phyloP scores from a whole-genome alignment of 2,113 vertebrate species.

The Cinclus cinclus region DNA sequence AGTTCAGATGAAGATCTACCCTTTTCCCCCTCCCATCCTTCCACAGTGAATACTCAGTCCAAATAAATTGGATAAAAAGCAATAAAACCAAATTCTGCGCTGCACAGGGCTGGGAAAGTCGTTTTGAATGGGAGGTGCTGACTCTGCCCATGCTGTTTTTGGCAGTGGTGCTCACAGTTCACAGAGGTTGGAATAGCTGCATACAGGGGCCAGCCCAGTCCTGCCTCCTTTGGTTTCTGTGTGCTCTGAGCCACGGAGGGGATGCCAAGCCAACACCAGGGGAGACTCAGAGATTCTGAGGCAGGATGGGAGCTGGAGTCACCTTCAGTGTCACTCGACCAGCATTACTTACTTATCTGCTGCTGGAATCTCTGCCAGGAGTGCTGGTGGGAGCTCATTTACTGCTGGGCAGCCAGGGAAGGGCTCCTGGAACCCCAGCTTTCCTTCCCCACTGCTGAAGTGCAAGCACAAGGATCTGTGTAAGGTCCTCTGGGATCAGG shows the following conservation, averaged over 20 bases:
- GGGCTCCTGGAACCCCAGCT: neutral
- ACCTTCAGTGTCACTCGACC: neutral
- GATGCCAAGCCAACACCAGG: neutral
- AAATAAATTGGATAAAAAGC: neutral
- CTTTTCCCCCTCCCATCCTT: accelerated
- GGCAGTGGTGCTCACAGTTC: neutral
- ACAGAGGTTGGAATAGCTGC: neutral
- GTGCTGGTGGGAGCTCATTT: neutral
- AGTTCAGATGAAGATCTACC: neutral
- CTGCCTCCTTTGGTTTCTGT: neutral
- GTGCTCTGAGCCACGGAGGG: neutral
- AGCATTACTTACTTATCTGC: neutral
- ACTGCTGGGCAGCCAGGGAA: neutral
- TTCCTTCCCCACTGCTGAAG: neutral
- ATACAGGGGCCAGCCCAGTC: neutral
- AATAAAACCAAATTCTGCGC: neutral
- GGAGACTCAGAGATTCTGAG: neutral
- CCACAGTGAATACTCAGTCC: neutral
- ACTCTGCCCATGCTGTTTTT: neutral
- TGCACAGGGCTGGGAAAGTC: neutral
- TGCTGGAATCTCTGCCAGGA: neutral
- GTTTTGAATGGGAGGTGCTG: neutral
- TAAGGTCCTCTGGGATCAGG: neutral
- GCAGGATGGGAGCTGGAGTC: neutral
- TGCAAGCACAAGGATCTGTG: neutral